phyloP scores from a whole-genome alignment of 2,113 vertebrate species.

The Fulica atra region DNA sequence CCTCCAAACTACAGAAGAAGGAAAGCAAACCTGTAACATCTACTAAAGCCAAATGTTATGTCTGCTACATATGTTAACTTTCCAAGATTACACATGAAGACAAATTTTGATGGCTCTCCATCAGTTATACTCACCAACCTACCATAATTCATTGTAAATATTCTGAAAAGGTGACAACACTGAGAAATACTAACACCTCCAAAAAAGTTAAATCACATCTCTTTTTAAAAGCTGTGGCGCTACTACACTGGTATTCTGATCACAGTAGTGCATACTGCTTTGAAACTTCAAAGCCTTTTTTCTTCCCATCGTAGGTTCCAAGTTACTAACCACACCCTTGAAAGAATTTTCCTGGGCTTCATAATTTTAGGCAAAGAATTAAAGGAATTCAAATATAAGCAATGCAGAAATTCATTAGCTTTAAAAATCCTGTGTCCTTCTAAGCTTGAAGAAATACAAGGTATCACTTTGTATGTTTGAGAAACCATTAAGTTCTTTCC shows the following conservation, averaged over 20 bases:
- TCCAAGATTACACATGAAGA: not conserved
- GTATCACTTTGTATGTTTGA: too few species aligned
- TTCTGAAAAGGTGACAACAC: not conserved
- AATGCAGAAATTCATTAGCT: not conserved
- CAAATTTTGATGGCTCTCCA: not conserved
- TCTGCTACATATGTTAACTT: not conserved
- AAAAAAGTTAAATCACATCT: not conserved
- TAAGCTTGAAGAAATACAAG: too few species aligned
- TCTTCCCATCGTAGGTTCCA: not conserved
- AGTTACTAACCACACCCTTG: not conserved
- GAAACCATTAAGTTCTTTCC: not conserved
- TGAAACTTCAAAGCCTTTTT: not conserved
- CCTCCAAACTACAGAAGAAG: constrained; percentile 79
- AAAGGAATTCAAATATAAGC: not conserved
- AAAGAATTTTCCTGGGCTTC: not conserved
- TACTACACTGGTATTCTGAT: not conserved
- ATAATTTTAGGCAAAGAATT: not conserved
- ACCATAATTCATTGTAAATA: not conserved
- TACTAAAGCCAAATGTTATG: not conserved
- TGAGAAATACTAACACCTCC: not conserved
- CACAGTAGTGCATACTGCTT: not conserved
- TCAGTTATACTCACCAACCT: not conserved
- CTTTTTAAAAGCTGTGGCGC: not conserved
- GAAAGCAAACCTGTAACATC: not conserved
- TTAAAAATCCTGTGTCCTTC: not conserved